Evolutionary conservation across 2,888 invertebrate species (phyloP), one percentile per base, ranked within the genome.

Genomic region (Podotricha telesiphe): DNA sequence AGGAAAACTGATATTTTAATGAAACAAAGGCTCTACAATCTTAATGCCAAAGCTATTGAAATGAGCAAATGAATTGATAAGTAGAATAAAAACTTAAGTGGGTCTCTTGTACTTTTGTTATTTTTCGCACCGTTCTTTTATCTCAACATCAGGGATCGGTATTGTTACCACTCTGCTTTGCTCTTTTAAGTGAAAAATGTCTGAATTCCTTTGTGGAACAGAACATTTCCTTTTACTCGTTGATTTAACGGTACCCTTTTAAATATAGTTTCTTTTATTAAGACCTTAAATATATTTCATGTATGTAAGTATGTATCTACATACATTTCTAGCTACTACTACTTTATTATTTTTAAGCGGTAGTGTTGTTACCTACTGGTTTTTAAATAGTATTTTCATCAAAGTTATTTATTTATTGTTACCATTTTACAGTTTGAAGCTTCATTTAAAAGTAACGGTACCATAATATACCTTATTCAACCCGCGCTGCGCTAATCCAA

Each of bases 401-500:
- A 15, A n/a, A 42, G 0, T 22, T 4, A 10, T 22, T n/a, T 8
- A 42, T 58, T 58, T 42, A 10, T 22, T 20, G 40, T 22, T 19
- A 22, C 15, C 20, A n/a, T 42, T 22, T 42, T 20, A 22, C 22
- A n/a, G n/a, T 42, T 45, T 4, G n/a, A 22, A 17, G 11, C n/a
- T n/a, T 45, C 10, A n/a, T 45, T 28, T 22, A n/a, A 8, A 45
- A 59, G 10, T 45, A 45, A 58, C n/a, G 48, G 11, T 20, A 50
- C 20, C 37, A 50, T 63, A 22, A 50, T 63, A 17, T 40, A 19
- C 37, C 20, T 40, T 22, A 40, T 51, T 51, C 20, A 63, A n/a
- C 22, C 58, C 22, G 42, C 58, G 58, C 22, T 50, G 7, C n/a
- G 13, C 61, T 63, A 86, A 88, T 88, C 88, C 86, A 90, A 90